Evolutionary conservation across 2,113 vertebrate genomes (phyloP), one percentile per base, ranked within the genome.

Genomic region (Panthera uncia): DNA sequence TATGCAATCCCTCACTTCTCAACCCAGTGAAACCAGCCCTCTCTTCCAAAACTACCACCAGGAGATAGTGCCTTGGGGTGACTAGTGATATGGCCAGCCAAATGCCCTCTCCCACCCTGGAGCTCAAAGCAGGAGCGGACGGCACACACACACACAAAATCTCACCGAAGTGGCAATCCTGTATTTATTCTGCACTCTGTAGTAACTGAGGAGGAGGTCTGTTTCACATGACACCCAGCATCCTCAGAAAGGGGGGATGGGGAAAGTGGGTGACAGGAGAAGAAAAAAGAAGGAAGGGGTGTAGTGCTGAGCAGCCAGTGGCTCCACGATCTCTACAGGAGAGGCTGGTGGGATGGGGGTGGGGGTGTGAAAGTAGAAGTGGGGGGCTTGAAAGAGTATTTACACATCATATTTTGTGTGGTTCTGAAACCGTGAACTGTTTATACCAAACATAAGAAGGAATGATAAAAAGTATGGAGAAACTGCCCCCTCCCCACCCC

Each of bases 401-500:
- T 48, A 48, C 74, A 68, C 31, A 65, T 33, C 50, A 45, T 91
- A 69, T 55, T 48, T 48, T 15, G 23, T 38, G 31, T 89, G 31
- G 52, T 48, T 69, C 38, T 45, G 31, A 63, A 89, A 80, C 45
- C 61, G 14, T 48, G 45, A 95, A 48, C 55, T 84, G 23, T 68
- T 94, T 87, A 80, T 36, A 41, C 33, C 63, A 45, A 89, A 97
- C 95, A 91, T n/a, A 63, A 57, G 52, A 81, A 52, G 14, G 15
- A 21, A n/a, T 65, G 23, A 57, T 82, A 36, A 33, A 69, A 63
- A n/a, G 52, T 41, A 61, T 41, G 89, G 50, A 19, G 85, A 27
- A 45, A 33, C 33, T 19, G 16, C 52, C 29, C 10, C 14, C 21
- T 55, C 21, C 31, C n/a, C 33, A 33, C 29, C 41, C 41, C 41